phyloP scores from a whole-genome alignment of 1,140 invertebrate genomes.

The Uloborus diversus region DNA sequence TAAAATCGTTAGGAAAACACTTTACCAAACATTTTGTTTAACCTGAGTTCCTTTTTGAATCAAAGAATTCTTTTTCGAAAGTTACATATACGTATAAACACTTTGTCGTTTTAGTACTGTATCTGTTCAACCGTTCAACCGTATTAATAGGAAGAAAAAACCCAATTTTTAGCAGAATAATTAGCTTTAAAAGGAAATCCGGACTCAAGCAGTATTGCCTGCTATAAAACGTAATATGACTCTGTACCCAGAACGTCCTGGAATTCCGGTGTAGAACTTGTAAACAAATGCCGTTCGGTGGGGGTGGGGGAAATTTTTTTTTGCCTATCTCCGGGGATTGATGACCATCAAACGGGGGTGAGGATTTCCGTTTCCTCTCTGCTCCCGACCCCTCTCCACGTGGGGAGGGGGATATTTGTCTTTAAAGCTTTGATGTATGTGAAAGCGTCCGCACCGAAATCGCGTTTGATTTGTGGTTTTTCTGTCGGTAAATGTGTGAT shows the following conservation, averaged over 20 bases:
- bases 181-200: slow-evolving; percentile 27
- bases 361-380: slow-evolving; percentile 52
- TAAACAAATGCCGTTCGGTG: slow-evolving; percentile 39
- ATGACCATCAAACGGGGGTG: slow-evolving; percentile 53
- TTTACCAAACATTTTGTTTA: too few relatives aligned
- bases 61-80: too few relatives aligned
- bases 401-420: background rate
- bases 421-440: too few relatives aligned
- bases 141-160: too few relatives aligned
- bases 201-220: slow-evolving; percentile 1
- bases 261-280: slow-evolving; percentile 47
- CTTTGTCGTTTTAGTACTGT: too few relatives aligned
- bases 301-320: background rate
- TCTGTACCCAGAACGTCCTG: slow-evolving; percentile 33
- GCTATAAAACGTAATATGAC: slow-evolving; percentile 45
- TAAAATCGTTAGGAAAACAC: too few relatives aligned
- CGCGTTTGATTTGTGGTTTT: too few relatives aligned
- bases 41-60: too few relatives aligned
- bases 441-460: background rate
- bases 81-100: too few relatives aligned
- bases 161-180: too few relatives aligned
- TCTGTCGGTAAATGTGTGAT: too few relatives aligned
- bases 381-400: background rate
- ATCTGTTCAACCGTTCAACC: too few relatives aligned
- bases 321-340: slow-evolving; percentile 31